Evolutionary conservation across 2,113 vertebrate species (phyloP), one percentile per base, ranked within the genome.

Genomic region (Melanostigma gelatinosum): DNA sequence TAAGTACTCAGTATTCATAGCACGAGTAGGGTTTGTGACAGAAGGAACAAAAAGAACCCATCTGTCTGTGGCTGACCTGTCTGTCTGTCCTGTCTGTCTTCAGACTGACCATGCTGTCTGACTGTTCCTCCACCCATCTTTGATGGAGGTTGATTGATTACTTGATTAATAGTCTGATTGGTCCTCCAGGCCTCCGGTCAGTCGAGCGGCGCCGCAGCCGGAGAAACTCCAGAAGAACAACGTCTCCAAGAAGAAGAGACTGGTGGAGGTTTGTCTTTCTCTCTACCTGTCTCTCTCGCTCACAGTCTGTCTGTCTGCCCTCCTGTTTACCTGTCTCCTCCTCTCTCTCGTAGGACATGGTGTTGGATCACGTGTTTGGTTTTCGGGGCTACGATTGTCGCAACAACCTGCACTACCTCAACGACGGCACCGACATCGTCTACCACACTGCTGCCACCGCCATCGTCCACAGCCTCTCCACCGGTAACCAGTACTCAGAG

Each of bases 351-450:
- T 1, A 99, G 98, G 97, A 99, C 76, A 94, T 99, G 93, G 95
- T 95, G 69, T 89, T 99, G 79, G 97, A 99, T 52, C 98, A 99
- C 0, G 96, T 99, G 16, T 99, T 99, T 89, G 98, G 98, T 50
- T 99, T 98, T 87, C 91, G 98, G 84, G 97, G 98, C 40, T 97
- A 95, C 27, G 98, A 99, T 80, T 98, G 98, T 83, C 97, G 97
- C 27, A 98, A 98, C 93, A 99, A 99, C 94, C 96, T 99, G 60
- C 97, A 99, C 89, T 99, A 99, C 96, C 96, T 99, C 85, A 99
- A 98, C 0, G 97, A 99, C 0, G 97, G 98, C 11, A 81, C 96
- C 0, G 98, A 99, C 87, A 98, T 99, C 75, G 95, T 99, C 87
- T 99, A 97, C 85, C 98, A 99, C 91, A 97, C 97, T 0, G 98